Evolutionary conservation across 2,888 invertebrate genomes (phyloP).

Genomic region (Cerceris ruficornis): DNA sequence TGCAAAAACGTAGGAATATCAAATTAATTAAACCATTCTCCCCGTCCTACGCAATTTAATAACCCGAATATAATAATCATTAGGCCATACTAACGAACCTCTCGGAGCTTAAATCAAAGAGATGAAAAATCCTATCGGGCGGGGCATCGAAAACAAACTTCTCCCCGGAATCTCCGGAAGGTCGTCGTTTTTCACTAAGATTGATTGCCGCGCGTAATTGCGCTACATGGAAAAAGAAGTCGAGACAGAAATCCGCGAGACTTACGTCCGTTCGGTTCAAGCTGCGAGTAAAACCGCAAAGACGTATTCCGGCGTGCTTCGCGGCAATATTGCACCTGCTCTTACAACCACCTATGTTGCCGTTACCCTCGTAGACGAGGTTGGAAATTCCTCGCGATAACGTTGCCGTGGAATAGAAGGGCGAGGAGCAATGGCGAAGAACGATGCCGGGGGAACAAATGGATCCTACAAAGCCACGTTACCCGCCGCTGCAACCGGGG

Average conservation of each 20-base stretch:
- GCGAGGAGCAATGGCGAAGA: conserved; percentile 35
- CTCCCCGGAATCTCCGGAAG: background rate
- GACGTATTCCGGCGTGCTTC: conserved; percentile 41
- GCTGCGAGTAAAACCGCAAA: conserved; percentile 36
- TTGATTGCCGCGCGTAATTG: conserved; percentile 27
- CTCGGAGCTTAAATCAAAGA: too few species aligned
- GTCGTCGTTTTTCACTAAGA: conserved; percentile 35
- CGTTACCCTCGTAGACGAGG: conserved; percentile 9
- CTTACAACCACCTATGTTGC: conserved; percentile 43
- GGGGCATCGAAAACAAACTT: background rate
- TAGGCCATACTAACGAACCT: too few species aligned
- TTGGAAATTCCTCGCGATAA: conserved; percentile 48
- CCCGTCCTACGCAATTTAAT: too few species aligned
- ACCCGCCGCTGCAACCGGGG: conserved; percentile 36
- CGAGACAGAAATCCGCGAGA: background rate
- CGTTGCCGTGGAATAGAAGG: conserved; percentile 26
- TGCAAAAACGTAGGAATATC: too few species aligned
- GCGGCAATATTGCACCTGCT: conserved; percentile 55
- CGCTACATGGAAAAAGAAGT: background rate
- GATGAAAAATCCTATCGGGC: too few species aligned
- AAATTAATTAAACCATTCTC: too few species aligned
- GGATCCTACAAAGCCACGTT: conserved; percentile 46
- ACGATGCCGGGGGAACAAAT: conserved; percentile 55
- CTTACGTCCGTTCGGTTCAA: conserved; percentile 10
- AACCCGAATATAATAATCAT: too few species aligned